These are phyloP conservation scores for Brotula barbata DNA, from an alignment of 2,797 vertebrate species.

Conservation along the genomic window DNA sequence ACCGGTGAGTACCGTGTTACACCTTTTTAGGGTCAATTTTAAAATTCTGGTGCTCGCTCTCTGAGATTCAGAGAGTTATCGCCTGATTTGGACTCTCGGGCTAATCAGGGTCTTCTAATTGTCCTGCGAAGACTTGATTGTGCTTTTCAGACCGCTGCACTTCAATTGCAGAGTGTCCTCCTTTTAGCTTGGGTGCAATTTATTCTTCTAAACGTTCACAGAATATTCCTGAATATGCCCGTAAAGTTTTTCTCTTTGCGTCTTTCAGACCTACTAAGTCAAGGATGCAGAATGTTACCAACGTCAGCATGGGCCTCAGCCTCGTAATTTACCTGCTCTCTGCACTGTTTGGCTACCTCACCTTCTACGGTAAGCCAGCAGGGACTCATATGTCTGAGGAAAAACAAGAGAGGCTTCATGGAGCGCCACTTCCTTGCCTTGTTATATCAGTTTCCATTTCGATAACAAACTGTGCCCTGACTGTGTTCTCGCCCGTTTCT, in stretches of 20 bases:
- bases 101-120: too few relatives aligned
- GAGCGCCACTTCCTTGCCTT: too few relatives aligned
- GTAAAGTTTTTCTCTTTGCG: constrained; percentile 14
- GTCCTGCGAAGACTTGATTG: too few relatives aligned
- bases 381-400: not conserved
- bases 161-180: too few relatives aligned
- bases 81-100: too few relatives aligned
- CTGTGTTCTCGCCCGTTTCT: constrained; percentile 3
- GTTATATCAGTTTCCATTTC: not conserved
- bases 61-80: too few relatives aligned
- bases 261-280: constrained; percentile 86
- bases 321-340: constrained; percentile 89
- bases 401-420: too few relatives aligned
- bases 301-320: constrained; percentile 87
- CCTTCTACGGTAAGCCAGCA: constrained; percentile 89
- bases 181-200: too few relatives aligned
- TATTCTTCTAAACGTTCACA: too few relatives aligned
- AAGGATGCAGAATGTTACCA: constrained; percentile 90
- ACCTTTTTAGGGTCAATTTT: not conserved
- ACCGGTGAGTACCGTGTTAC: constrained; percentile 75
- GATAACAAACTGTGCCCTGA: not conserved
- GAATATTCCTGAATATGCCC: too few relatives aligned
- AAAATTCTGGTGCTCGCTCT: too few relatives aligned
- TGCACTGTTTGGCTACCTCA: constrained; percentile 94
- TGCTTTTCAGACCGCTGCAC: too few relatives aligned